Evolutionary conservation across 2,888 invertebrate species (phyloP).

Genomic region (Ophraella communa): DNA sequence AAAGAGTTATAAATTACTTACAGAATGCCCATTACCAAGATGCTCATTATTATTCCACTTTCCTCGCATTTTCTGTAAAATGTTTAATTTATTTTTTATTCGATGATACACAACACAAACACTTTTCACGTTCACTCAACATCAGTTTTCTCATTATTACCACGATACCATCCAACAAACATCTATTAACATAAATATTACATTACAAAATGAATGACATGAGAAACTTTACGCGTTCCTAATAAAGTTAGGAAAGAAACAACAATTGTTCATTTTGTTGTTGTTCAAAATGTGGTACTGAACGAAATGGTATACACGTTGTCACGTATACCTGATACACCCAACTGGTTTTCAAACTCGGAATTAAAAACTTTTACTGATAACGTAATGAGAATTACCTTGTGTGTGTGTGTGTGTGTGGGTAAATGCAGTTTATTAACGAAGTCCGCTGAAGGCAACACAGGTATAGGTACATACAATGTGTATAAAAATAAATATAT

Average conservation of each 20-base stretch:
- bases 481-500: background rate
- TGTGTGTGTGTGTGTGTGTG: constrained; percentile 24
- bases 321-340: constrained; percentile 17
- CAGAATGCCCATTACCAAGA: constrained; percentile 24
- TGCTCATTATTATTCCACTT: constrained; percentile 33
- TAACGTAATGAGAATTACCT: constrained; percentile 35
- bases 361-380: constrained; percentile 35
- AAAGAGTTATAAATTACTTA: constrained; percentile 12
- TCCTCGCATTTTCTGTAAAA: constrained; percentile 29
- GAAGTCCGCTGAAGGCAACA: too few relatives aligned
- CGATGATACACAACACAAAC: background rate
- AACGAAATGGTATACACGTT: background rate
- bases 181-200: constrained; percentile 22
- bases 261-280: background rate
- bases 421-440: background rate
- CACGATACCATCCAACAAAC: constrained; percentile 9
- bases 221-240: constrained; percentile 10
- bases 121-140: constrained; percentile 21
- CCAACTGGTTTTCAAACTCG: constrained; percentile 33
- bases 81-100: constrained; percentile 11
- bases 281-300: constrained; percentile 1
- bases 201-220: constrained; percentile 18
- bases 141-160: constrained; percentile 20
- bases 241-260: constrained; percentile 5
- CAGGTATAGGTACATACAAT: too few relatives aligned